Conservation (phyloP, 2,113 vertebrate genomes). For the Urocynchramus pylzowi region DNA sequence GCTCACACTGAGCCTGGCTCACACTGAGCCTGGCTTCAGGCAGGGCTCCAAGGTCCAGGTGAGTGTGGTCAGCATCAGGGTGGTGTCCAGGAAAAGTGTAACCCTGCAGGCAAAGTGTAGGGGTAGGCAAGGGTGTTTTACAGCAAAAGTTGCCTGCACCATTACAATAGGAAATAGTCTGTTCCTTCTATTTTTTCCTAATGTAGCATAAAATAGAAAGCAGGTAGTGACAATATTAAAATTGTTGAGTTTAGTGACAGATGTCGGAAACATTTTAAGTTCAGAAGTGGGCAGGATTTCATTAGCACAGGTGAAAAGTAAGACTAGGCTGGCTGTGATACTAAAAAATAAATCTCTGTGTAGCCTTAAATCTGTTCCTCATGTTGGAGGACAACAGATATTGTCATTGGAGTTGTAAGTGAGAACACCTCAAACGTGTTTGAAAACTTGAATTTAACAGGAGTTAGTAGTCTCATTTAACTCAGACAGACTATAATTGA, state of each 20-base stretch:
- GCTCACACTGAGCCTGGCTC: background rate
- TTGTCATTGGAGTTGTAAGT: background rate
- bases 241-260: background rate
- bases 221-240: background rate
- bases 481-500: background rate
- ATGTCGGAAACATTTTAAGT: background rate
- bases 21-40: background rate
- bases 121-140: background rate
- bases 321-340: background rate
- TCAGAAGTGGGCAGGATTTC: background rate
- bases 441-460: background rate
- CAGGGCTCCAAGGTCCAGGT: background rate
- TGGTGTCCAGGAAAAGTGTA: background rate
- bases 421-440: background rate
- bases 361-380: background rate
- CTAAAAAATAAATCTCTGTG: background rate
- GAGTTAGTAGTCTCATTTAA: background rate
- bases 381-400: background rate
- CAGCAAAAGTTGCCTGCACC: background rate
- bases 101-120: fast-evolving
- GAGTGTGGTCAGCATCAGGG: background rate
- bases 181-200: background rate
- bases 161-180: background rate
- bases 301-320: background rate
- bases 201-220: background rate